Evolutionary conservation across 2,113 vertebrate genomes (phyloP), one percentile per base, ranked within the genome.

Genomic region (Ptilorrhoa leucosticta): DNA sequence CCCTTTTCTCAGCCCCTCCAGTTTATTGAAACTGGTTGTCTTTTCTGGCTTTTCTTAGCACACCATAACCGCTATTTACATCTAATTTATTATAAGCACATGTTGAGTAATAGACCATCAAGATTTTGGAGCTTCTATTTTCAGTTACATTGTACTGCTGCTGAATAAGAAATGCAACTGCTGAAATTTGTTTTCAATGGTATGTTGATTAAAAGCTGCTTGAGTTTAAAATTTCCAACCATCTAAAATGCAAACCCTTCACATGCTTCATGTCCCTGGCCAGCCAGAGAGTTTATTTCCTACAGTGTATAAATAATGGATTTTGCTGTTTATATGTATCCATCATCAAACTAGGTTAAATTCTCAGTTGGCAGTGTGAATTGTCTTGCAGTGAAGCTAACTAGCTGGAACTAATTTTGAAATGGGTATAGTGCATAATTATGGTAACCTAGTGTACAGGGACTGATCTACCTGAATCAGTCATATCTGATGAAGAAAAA

Each of bases 381-480:
- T 98, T 97, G 97, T 98, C 96, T 92, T 95, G 95, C 96, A 96
- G 97, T 90, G 98, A 97, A 97, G 95, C 96, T 98, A 98, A 98
- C 95, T 97, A 98, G 96, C 96, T 98, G 97, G 97, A 98, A 98
- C 97, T 98, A 98, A 98, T 98, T 98, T 96, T 97, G 94, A 98
- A 98, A 96, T 97, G 95, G 85, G 66, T 93, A 39, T 40, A 63
- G 95, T 93, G 90, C 87, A 68, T 94, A 97, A 96, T 97, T 97
- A 96, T 71, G 87, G 76, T 93, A 94, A 96, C 91, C 71, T 83
- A 20, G 47, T 72, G 54, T 94, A 95, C 50, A 84, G 50, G 83
- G 87, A 93, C 82, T 30, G 51, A 89, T 76, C 97, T 93, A 98
- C 95, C 96, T 97, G 94, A 84, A 81, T 95, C 71, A 75, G 14